Conservation (phyloP, 2,797 vertebrate species). For the Otolemur crassicaudatus region DNA sequence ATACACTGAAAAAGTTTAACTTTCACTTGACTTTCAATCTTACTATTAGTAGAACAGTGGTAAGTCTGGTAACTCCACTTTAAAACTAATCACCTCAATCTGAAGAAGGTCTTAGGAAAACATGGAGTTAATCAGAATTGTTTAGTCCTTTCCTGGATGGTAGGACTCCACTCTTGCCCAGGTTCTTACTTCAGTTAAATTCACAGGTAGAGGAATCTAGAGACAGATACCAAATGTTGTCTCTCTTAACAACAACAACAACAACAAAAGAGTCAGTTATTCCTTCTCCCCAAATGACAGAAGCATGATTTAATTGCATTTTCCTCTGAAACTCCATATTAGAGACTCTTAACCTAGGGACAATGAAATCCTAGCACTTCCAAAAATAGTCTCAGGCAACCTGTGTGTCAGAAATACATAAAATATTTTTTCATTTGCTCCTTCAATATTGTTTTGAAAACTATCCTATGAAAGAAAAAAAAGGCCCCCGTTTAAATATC, state of each 20-base stretch:
- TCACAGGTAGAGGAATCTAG: neutral
- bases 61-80: neutral
- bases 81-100: neutral
- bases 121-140: neutral
- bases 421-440: neutral
- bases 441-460: constrained; percentile 27
- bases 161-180: neutral
- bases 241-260: neutral
- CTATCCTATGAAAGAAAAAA: neutral
- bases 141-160: neutral
- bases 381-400: neutral
- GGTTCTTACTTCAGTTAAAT: neutral
- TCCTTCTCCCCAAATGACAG: neutral
- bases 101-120: neutral
- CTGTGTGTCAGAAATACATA: constrained; percentile 1
- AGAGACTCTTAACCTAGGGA: neutral
- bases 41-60: neutral
- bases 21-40: constrained; percentile 9
- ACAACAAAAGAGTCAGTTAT: neutral
- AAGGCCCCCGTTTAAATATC: neutral
- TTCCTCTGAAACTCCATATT: neutral
- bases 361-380: neutral
- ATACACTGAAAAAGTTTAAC: neutral
- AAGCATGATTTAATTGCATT: constrained; percentile 16
- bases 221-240: neutral